Conservation (phyloP, 2,113 vertebrate genomes). For the Brevimyrus niger region DNA sequence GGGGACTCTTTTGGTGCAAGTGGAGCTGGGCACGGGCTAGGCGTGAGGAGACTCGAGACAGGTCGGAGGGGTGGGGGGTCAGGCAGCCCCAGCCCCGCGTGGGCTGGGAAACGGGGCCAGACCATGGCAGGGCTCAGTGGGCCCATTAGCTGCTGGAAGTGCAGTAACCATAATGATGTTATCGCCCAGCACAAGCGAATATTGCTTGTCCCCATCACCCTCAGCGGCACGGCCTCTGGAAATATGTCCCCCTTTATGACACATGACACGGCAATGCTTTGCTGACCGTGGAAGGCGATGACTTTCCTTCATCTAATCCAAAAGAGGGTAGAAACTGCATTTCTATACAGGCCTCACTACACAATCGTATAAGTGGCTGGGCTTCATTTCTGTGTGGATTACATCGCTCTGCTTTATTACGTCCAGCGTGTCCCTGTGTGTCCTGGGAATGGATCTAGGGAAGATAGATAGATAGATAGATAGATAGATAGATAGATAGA, state of each 20-base stretch:
- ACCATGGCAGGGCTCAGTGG: neutral
- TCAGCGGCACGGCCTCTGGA: neutral
- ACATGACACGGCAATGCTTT: constrained; percentile 17
- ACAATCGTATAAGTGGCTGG: neutral
- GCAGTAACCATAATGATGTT: constrained; percentile 9
- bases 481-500: too few relatives aligned
- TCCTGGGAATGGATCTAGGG: neutral
- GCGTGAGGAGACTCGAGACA: neutral
- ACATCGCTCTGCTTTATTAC: neutral
- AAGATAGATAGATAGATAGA: neutral
- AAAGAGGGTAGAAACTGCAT: constrained; percentile 10
- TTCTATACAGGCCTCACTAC: neutral
- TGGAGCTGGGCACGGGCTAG: neutral
- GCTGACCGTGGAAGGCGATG: constrained; percentile 3
- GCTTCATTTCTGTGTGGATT: neutral
- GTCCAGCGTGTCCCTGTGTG: neutral
- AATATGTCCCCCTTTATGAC: constrained; percentile 21
- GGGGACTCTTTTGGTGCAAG: neutral
- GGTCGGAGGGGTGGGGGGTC: neutral
- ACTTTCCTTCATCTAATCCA: constrained; percentile 11
- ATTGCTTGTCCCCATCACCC: neutral
- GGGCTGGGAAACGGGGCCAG: neutral
- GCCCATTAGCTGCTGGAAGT: neutral
- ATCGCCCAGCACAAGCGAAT: constrained; percentile 17
- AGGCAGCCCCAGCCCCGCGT: neutral